Evolutionary conservation across 2,113 vertebrate species (phyloP).

Genomic region (Gambusia affinis): DNA sequence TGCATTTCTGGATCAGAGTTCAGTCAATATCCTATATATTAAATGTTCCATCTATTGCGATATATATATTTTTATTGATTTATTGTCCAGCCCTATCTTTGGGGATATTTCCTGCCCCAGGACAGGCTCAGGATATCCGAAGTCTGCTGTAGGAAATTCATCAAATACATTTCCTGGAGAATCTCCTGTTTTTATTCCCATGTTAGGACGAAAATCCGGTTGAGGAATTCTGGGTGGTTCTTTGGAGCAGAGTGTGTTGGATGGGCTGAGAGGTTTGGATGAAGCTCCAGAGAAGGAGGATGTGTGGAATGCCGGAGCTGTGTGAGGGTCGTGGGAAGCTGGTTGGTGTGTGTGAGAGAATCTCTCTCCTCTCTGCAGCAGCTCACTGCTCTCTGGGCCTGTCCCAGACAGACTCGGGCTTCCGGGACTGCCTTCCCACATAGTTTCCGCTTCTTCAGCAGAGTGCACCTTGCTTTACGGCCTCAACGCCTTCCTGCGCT

Average conservation of each 20-base stretch:
- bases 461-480: not conserved
- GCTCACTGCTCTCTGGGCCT: too few relatives aligned
- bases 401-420: slow-evolving; percentile 4
- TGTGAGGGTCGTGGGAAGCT: slow-evolving; percentile 60
- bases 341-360: not conserved
- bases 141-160: too few relatives aligned
- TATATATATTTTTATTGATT: too few relatives aligned
- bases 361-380: not conserved
- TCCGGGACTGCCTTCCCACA: slow-evolving; percentile 43
- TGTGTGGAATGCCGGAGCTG: slow-evolving; percentile 6
- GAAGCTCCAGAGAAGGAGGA: too few relatives aligned
- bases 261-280: too few relatives aligned
- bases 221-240: not conserved
- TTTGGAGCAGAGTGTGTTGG: too few relatives aligned
- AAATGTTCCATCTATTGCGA: too few relatives aligned
- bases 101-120: too few relatives aligned
- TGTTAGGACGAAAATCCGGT: not conserved
- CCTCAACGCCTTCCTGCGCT: not conserved
- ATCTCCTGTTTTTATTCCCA: not conserved
- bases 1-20: too few relatives aligned
- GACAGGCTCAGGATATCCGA: too few relatives aligned
- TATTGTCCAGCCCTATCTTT: too few relatives aligned
- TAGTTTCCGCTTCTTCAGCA: slow-evolving; percentile 51
- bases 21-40: too few relatives aligned
- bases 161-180: not conserved